phyloP scores from a whole-genome alignment of 2,113 vertebrate genomes.

The Psephotus haematonotus region DNA sequence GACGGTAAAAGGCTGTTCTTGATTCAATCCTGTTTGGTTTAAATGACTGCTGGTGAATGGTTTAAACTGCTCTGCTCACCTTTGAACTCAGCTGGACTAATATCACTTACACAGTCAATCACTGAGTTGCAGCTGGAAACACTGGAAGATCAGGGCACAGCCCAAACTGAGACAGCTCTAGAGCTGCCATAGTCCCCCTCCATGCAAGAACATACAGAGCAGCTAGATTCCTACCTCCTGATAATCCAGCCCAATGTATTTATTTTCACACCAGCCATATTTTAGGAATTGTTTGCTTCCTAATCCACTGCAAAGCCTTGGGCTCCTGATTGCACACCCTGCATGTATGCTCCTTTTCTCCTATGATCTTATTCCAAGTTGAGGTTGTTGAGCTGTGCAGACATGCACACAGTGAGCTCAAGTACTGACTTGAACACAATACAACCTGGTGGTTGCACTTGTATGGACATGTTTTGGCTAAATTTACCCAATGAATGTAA shows the following conservation, averaged over 20 bases:
- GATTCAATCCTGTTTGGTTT: not conserved
- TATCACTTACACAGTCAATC: not conserved
- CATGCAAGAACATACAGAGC: rapidly evolving
- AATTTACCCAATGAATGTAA: not conserved
- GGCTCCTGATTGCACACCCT: not conserved
- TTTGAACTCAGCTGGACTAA: not conserved
- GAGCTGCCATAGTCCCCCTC: not conserved
- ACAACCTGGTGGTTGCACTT: rapidly evolving
- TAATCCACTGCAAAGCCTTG: not conserved
- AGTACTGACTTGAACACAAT: not conserved
- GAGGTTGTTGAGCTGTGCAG: not conserved
- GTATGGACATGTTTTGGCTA: not conserved
- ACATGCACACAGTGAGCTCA: not conserved
- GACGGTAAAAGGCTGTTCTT: not conserved
- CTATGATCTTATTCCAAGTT: not conserved
- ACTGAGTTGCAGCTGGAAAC: not conserved
- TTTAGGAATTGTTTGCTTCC: not conserved
- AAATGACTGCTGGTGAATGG: not conserved
- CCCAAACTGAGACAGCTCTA: not conserved
- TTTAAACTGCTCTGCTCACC: not conserved
- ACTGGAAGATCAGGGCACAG: not conserved
- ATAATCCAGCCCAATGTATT: not conserved
- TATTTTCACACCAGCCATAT: not conserved
- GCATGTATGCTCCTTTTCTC: not conserved
- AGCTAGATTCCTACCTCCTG: not conserved